Base-by-base conservation (phyloP, 2,888 invertebrate genomes). In the Chrysolina americana region DNA sequence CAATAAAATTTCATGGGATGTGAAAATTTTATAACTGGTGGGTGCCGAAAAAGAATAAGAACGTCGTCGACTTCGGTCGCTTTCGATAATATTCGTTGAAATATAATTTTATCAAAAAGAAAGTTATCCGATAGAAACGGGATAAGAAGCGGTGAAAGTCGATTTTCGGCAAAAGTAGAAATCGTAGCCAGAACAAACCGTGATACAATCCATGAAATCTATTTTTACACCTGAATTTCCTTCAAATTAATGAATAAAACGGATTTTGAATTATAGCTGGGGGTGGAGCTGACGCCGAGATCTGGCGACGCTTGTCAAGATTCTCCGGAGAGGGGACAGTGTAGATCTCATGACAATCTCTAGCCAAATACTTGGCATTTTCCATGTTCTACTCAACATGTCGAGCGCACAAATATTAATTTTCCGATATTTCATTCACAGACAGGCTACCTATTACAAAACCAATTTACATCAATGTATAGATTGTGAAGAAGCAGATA, bases 1-100 rank as follows among this genome's bases (percentile, higher is more conserved):
- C 85, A 87, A 87, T 86, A 80, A 85, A 85, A 86, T 83, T 82
- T 82, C 79, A 81, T 82, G 80, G 68, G 81, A 83, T 82, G 78
- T 79, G 80, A 80, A 83, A 82, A 80, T 85, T 85, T 84, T 73
- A 82, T 86, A 85, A 80, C 78, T 83, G 82, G 85, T 85, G 85
- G 85, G 85, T 85, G 85, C 82, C 81, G 82, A 80, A 83, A 84
- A 83, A 84, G 81, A 83, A 79, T 82, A 79, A 81, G 78, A 80
- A 75, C 75, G 69, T 75, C 71, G 68, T 75, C 71, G 68, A 63
- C 79, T 78, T 87, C 87, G 87, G 84, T 77, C 78, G 76, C 76
- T 79, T 84, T 83, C 87, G 87, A 84, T 85, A 81, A 81, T 82
- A 79, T 80, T 83, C 86, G 87, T 77, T 65, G 53, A 71, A 76